Base-by-base conservation (phyloP, 2,888 invertebrate genomes). In the Hetaerina titia region DNA sequence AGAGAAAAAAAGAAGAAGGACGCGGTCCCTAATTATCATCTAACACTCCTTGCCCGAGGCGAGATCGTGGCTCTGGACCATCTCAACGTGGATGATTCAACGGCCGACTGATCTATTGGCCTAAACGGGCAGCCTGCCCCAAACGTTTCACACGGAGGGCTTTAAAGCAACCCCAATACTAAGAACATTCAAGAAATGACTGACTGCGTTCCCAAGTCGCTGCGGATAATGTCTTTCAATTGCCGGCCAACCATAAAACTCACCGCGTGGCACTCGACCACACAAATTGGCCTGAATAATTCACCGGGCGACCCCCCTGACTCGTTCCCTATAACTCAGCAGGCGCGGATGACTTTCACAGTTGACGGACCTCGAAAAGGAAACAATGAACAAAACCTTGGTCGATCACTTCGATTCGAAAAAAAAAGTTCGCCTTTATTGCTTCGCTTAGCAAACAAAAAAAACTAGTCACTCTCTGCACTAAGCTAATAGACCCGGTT, bases 341-440 rank as follows among this genome's bases (percentile, higher is more conserved):
- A 15, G 31, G 11, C 9, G 31, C 9, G 81, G 81, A 31, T 31
- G 31, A 31, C 81, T 81, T 81, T 81, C 81, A 81, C 69, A 69
- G 31, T 81, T 22, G 81, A 81, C 11, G 81, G 81, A 31, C 81
- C 81, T 81, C 81, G 81, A 81, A 81, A 81, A 81, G 69, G 81
- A 81, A 31, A 81, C 31, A 81, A 81, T 81, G 31, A 25, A 11
- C 31, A 31, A 15, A 69, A n/a, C 69, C 69, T 69, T n/a, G 69
- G n/a, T n/a, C 69, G 69, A n/a, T n/a, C 69, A 69, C 69, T 45
- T 69, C 31, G 31, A 81, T 22, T 4, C 81, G 31, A 31, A 81
- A 15, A 81, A 25, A 81, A 31, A 25, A 7, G 7, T 31, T 81
- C 31, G 31, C 81, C 11, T 7, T 22, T 74, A 25, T 17, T 25